Base-by-base conservation (phyloP, 92 coral and sea anemone genomes). In the Palythoa caribaeorum region DNA sequence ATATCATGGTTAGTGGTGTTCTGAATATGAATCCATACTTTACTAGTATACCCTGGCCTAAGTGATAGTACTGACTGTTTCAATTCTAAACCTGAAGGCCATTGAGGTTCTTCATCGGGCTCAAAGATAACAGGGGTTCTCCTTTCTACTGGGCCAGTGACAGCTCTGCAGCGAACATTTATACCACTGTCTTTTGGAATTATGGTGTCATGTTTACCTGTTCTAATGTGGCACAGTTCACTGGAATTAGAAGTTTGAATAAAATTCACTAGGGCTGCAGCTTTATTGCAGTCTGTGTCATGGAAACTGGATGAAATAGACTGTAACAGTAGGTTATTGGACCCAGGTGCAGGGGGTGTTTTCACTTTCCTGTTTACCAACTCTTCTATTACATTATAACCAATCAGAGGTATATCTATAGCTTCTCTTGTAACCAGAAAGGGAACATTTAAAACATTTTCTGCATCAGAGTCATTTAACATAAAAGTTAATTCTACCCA, bases 401-500 rank as follows among this genome's bases (percentile, higher is more conserved):
- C 83, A 54, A 77, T 77, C 83, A 77, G 62, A 14, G 83, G 83
- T 40, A 77, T 77, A 11, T 77, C 83, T 21, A 77, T 21, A 2
- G 6, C 10, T 5, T 13, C 83, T 77, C 83, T 77, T 54, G 83
- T 77, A 28, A 77, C 83, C 69, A 77, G 83, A 11, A 77, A 77
- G 28, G 83, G 83, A 48, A 77, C 68, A 77, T 20, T 55, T 55
- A 78, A 9, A 13, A 28, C 20, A 55, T 50, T 37, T 17, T 77
- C 44, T 37, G 48, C 47, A 14, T 55, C 78, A 75, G 72, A 68
- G 77, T 85, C 51, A 44, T 57, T 77, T 36, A 88, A 69, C 77
- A 77, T 48, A 53, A 89, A 92, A 5, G 51, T 63, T 6, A 91
- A 65, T 47, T 85, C 96, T 2, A 91, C 87, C 94, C 92, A 93